Percentiles rank a stretch among this genome's conserved stretches.
Evolutionary conservation across 2,113 vertebrate genomes (phyloP).

Genomic region (Ellobius talpinus): DNA sequence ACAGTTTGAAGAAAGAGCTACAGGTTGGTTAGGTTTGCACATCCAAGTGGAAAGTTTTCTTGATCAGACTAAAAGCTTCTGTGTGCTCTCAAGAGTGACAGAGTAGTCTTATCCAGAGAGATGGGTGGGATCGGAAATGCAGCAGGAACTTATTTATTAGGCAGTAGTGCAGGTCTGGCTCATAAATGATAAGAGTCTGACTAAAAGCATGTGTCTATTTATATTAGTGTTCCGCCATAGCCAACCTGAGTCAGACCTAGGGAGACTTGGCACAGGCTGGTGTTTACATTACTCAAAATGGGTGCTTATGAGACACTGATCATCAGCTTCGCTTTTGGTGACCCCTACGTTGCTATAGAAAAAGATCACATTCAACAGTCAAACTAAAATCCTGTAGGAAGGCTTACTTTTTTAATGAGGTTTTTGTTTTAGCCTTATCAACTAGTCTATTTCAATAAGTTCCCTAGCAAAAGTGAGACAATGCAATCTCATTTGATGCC

Average conservation of each 20-base stretch:
- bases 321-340: constrained; percentile 28
- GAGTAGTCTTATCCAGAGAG: neutral
- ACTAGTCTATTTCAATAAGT: neutral
- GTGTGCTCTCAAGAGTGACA: neutral
- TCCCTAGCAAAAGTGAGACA: neutral
- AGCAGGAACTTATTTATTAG: neutral
- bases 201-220: constrained; percentile 9
- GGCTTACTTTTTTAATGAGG: neutral
- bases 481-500: neutral
- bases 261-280: neutral
- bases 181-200: neutral
- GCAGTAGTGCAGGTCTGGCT: neutral
- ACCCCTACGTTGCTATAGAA: neutral
- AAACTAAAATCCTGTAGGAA: constrained; percentile 7
- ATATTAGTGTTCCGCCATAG: neutral
- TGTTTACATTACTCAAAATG: constrained; percentile 28
- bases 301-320: neutral
- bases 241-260: neutral
- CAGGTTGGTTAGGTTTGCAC: neutral
- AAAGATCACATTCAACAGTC: neutral
- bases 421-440: neutral
- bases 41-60: neutral
- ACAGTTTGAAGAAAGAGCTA: neutral
- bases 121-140: neutral
- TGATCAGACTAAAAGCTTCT: neutral